phyloP scores from a whole-genome alignment of 2,797 vertebrate genomes.

The Epinephelus awoara region DNA sequence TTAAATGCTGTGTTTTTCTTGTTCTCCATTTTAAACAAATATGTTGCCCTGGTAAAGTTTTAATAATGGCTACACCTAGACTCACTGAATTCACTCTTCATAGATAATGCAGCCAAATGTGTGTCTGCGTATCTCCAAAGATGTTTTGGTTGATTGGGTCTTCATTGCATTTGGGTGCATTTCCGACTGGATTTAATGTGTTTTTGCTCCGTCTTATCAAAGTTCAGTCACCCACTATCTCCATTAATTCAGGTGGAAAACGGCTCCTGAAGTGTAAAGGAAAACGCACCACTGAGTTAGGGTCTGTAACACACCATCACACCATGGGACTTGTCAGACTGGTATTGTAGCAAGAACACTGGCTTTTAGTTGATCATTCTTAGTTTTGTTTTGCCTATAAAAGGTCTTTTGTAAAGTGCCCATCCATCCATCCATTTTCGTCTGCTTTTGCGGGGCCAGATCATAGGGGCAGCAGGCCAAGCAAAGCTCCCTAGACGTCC shows the following conservation, averaged over 20 bases:
- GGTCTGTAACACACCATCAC: neutral
- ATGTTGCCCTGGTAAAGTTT: neutral
- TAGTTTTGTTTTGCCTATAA: neutral
- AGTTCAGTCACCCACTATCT: constrained; percentile 31
- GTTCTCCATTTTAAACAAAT: neutral
- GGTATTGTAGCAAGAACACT: neutral
- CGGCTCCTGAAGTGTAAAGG: constrained; percentile 12
- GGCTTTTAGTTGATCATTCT: neutral
- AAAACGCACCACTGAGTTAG: constrained; percentile 9
- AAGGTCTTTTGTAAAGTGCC: neutral
- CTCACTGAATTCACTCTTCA: constrained; percentile 13
- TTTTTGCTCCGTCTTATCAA: constrained; percentile 28
- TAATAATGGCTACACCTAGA: neutral
- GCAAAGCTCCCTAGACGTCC: no score
- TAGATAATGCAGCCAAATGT: constrained; percentile 22
- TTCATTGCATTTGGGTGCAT: constrained; percentile 30
- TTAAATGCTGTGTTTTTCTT: neutral
- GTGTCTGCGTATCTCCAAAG: constrained; percentile 3
- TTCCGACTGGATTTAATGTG: constrained; percentile 26
- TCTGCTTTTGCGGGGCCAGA: no score
- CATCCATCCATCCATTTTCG: no score
- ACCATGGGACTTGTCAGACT: neutral
- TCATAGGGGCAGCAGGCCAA: no score
- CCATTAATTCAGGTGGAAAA: constrained; percentile 43
- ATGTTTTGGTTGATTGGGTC: constrained; percentile 38